Conservation (phyloP, 2,888 invertebrate species). For the Diachrysia chrysitis region DNA sequence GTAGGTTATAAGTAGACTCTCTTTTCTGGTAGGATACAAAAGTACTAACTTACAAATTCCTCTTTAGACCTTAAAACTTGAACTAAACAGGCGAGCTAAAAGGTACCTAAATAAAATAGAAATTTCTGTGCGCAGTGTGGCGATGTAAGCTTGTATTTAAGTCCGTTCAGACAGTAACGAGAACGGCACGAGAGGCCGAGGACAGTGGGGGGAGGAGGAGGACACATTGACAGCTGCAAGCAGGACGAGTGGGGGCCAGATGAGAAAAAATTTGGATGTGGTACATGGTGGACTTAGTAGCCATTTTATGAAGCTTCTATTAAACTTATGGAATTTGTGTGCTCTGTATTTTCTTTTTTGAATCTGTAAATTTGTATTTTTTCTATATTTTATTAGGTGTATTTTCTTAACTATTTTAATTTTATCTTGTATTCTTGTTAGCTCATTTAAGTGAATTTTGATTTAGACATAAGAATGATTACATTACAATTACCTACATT, state of each 20-base stretch:
- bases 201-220: conserved; percentile 23
- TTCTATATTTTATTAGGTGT: too few relatives aligned
- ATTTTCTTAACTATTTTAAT: too few relatives aligned
- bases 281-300: too few relatives aligned
- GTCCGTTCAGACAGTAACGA: conserved; percentile 59
- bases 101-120: conserved; percentile 48
- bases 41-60: not conserved
- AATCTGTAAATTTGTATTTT: too few relatives aligned
- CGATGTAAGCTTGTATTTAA: conserved; percentile 59
- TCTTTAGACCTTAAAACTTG: conserved; percentile 1
- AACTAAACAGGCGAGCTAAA: conserved; percentile 30
- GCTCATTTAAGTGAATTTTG: too few relatives aligned
- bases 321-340: too few relatives aligned
- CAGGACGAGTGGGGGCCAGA: conserved; percentile 30
- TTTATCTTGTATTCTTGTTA: too few relatives aligned
- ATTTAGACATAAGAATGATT: too few relatives aligned
- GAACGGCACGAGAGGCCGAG: conserved; percentile 43
- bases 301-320: not conserved
- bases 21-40: too few relatives aligned
- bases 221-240: conserved; percentile 60
- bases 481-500: too few relatives aligned
- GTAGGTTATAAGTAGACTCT: too few relatives aligned
- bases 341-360: too few relatives aligned
- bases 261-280: conserved; percentile 31
- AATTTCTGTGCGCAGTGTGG: conserved; percentile 36